These are phyloP conservation scores for Centroberyx gerrardi DNA, from an alignment of 2,797 vertebrate genomes.

Conservation along the genomic window DNA sequence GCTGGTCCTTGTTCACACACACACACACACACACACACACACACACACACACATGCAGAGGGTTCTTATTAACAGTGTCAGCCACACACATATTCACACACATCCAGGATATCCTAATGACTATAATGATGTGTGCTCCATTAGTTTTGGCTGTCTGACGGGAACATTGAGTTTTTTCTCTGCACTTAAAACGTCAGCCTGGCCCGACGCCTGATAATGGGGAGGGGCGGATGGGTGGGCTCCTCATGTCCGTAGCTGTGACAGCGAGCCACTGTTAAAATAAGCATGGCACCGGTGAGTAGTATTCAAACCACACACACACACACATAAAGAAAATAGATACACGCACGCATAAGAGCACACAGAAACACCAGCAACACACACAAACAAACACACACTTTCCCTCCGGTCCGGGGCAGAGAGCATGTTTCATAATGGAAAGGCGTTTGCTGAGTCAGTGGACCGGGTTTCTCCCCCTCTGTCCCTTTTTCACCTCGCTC, in stretches of 20 bases:
- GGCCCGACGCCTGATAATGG: not conserved
- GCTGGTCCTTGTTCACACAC: too few species aligned
- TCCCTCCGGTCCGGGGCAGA: not conserved
- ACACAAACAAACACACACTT: constrained; percentile 6
- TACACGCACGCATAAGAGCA: not conserved
- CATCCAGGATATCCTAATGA: not conserved
- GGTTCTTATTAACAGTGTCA: too few species aligned
- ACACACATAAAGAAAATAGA: not conserved
- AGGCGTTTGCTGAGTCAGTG: constrained; percentile 1
- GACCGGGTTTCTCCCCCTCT: constrained; percentile 1
- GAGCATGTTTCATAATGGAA: not conserved
- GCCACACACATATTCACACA: too few species aligned
- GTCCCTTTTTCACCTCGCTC: constrained; percentile 38
- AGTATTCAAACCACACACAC: not conserved
- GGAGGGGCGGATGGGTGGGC: not conserved
- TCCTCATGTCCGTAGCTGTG: constrained; percentile 1
- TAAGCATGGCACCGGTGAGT: not conserved
- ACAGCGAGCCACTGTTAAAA: not conserved
- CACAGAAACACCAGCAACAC: too few species aligned
- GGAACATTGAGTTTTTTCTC: not conserved
- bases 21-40: too few species aligned
- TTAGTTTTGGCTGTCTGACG: constrained; percentile 13
- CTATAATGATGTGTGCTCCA: not conserved
- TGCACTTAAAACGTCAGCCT: constrained; percentile 9
- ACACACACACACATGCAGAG: too few species aligned